Evolutionary conservation across 2,797 vertebrate genomes (phyloP).

Genomic region (Macroramphosus scolopax): DNA sequence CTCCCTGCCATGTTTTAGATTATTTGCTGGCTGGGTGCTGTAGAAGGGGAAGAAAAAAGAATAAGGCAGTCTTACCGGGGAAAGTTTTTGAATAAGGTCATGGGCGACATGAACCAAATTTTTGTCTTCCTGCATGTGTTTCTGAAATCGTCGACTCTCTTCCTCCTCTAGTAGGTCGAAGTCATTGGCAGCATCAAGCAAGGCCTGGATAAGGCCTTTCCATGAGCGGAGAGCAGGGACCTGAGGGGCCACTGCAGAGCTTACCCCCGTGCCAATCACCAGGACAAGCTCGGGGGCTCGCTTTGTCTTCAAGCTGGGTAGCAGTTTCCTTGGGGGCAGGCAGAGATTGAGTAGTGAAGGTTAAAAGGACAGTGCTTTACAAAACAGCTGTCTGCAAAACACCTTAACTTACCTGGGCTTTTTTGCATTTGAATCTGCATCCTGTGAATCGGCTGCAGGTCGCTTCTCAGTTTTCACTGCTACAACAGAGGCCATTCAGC

Average conservation of each 20-base stretch:
- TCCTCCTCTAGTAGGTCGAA: constrained; percentile 95
- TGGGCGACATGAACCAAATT: constrained; percentile 95
- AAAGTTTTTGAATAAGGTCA: constrained; percentile 97
- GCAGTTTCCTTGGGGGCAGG: constrained; percentile 83
- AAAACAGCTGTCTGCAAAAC: not conserved
- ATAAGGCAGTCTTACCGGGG: constrained; percentile 82
- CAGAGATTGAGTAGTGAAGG: constrained; percentile 36
- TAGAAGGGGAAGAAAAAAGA: constrained; percentile 11
- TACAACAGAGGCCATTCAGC: constrained; percentile 80
- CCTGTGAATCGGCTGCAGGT: constrained; percentile 77
- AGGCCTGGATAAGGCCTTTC: constrained; percentile 94
- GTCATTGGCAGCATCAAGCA: constrained; percentile 93
- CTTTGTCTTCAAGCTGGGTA: constrained; percentile 95
- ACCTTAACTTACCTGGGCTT: constrained; percentile 86
- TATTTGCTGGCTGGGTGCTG: no score
- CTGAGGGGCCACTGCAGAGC: constrained; percentile 92
- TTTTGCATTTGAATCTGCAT: constrained; percentile 87
- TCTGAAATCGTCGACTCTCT: constrained; percentile 92
- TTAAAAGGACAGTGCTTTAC: constrained; percentile 18
- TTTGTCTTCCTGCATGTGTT: constrained; percentile 93
- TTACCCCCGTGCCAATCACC: constrained; percentile 95
- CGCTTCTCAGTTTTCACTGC: constrained; percentile 80
- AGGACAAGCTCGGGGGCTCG: constrained; percentile 90
- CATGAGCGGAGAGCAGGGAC: constrained; percentile 94
- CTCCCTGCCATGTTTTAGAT: no score